Evolutionary conservation across 2,888 invertebrate genomes (phyloP), one percentile per base, ranked within the genome.

Genomic region (Pachymerium ferrugineum): DNA sequence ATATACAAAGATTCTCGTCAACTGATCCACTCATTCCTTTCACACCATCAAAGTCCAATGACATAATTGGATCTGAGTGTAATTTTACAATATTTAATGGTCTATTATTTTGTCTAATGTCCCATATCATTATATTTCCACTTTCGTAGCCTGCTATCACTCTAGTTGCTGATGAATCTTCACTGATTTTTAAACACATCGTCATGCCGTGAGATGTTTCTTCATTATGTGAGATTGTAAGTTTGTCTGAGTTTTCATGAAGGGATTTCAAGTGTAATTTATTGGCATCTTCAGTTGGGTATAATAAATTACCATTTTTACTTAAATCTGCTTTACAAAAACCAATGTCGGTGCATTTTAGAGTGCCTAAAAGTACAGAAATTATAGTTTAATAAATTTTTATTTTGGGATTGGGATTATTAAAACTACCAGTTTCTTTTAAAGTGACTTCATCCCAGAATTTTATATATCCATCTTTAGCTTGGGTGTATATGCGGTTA

Each of bases 71-170:
- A 6, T 75, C 72, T 12, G 12, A 6, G 42, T 73, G 68, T 29
- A 69, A 8, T 8, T 10, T 28, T 16, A 68, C 33, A 22, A 10
- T 19, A 4, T 31, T 35, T 28, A 73, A 30, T n/a, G 70, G 69
- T 30, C 12, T 25, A 16, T n/a, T 30, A 1, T n/a, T 29, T 16
- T 30, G 31, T 6, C 14, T 54, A 10, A 12, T 71, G 71, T 71
- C 71, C 71, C 71, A 71, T 25, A 19, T 16, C 1, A 38, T n/a
- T 10, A 71, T 35, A 35, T 31, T n/a, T 16, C 75, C 75, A 47
- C 30, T 71, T 74, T 75, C 74, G 70, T 75, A 75, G 1, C 68
- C 74, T 0, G 35, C 68, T n/a, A 75, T 12, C 29, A 75, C 47
- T 28, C 69, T 16, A 1, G 16, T 28, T n/a, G 29, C 16, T 12